Percentiles rank a stretch among this genome's conserved stretches.
Conservation (phyloP, 2,113 vertebrate species). For the Caranx melampygus region DNA sequence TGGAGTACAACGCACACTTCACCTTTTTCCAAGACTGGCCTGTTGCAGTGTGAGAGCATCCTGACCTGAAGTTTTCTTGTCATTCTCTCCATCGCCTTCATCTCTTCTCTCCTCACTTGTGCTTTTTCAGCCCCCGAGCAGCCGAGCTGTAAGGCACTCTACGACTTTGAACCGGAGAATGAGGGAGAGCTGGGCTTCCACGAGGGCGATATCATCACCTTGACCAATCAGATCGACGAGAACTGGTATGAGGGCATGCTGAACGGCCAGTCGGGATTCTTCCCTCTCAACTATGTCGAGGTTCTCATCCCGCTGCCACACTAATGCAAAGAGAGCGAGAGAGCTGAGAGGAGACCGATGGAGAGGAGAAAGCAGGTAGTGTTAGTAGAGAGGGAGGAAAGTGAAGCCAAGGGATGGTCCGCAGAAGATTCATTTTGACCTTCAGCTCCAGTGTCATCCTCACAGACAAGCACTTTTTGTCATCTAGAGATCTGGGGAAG, state of each 20-base stretch:
- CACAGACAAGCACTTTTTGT: conserved; percentile 74
- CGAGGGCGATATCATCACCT: conserved; percentile 96
- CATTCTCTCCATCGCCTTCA: background rate
- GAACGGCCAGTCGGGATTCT: conserved; percentile 95
- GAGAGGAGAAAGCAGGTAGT: conserved; percentile 44
- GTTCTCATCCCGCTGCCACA: conserved; percentile 94
- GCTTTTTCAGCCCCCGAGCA: conserved; percentile 87
- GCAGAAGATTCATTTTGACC: conserved; percentile 68
- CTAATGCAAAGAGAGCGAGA: conserved; percentile 77
- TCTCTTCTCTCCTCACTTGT: background rate
- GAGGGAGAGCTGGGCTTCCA: conserved; percentile 97
- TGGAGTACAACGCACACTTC: background rate
- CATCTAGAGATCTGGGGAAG: conserved; percentile 59
- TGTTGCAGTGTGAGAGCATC: background rate
- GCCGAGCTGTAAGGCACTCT: conserved; percentile 95
- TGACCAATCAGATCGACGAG: conserved; percentile 99
- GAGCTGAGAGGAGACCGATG: conserved; percentile 40
- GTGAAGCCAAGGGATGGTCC: conserved; percentile 56
- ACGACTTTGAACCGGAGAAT: conserved; percentile 97
- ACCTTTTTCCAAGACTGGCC: background rate
- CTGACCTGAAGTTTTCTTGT: background rate
- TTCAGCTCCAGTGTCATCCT: conserved; percentile 56
- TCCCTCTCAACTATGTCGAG: conserved; percentile 98
- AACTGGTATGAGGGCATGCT: conserved; percentile 99
- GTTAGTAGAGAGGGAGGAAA: conserved; percentile 34